Evolutionary conservation across 2,888 invertebrate species (phyloP).

Genomic region (Pachydiplax longipennis): DNA sequence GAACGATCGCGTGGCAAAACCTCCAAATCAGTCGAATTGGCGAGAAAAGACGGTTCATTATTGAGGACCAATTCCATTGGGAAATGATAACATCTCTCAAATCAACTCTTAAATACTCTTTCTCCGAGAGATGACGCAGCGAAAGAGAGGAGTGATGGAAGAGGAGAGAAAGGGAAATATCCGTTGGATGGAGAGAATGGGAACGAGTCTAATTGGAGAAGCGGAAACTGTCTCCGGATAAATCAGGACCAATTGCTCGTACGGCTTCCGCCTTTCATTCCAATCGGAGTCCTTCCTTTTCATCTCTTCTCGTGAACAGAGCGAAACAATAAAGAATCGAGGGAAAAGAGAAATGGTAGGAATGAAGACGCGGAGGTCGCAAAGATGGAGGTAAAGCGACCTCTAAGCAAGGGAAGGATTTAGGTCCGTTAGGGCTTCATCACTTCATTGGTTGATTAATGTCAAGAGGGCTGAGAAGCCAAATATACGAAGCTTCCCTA

Average conservation of each 20-base stretch:
- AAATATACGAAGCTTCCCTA: background rate
- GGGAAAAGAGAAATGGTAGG: background rate
- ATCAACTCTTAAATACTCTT: too few relatives aligned
- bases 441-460: constrained; percentile 24
- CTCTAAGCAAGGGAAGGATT: background rate
- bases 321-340: background rate
- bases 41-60: too few relatives aligned
- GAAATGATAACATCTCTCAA: too few relatives aligned
- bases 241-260: background rate
- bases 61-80: too few relatives aligned
- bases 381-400: background rate
- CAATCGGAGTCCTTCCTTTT: background rate
- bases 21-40: too few relatives aligned
- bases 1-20: too few relatives aligned
- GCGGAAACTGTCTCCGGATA: background rate
- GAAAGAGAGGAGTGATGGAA: background rate
- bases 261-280: background rate
- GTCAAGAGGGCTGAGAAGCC: constrained; percentile 3
- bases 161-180: background rate
- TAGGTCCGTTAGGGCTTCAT: constrained; percentile 22
- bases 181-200: background rate
- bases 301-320: background rate
- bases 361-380: background rate
- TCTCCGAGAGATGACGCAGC: too few relatives aligned
- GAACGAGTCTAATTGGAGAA: background rate